phyloP scores from a whole-genome alignment of 2,113 vertebrate species.

The Fulica atra region DNA sequence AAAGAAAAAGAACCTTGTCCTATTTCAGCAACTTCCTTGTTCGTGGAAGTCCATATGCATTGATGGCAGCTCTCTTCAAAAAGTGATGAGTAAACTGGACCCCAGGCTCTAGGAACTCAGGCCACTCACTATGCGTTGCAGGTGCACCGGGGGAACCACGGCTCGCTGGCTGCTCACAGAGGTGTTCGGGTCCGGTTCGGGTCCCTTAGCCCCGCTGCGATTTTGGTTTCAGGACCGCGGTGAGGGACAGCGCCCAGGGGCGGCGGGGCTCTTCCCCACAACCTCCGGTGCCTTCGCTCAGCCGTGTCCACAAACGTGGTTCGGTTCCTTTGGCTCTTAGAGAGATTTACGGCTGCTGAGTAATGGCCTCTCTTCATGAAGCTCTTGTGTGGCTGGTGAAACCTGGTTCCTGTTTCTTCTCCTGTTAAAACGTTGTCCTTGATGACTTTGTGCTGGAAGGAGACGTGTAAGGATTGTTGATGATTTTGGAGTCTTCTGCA shows the following conservation, averaged over 20 bases:
- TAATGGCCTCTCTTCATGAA: rapidly evolving
- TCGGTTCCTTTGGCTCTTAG: rapidly evolving
- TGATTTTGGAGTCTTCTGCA: no score
- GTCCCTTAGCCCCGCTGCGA: rapidly evolving
- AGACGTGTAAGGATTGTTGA: rapidly evolving
- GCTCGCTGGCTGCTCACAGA: rapidly evolving
- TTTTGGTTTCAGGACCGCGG: constrained; percentile 28
- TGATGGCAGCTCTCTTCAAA: not conserved
- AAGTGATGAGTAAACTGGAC: rapidly evolving
- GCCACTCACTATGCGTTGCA: rapidly evolving
- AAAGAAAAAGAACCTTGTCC: rapidly evolving
- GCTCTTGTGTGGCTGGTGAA: rapidly evolving
- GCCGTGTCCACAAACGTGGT: rapidly evolving
- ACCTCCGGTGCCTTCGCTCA: rapidly evolving
- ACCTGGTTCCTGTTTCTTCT: rapidly evolving
- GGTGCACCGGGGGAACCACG: rapidly evolving
- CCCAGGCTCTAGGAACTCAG: rapidly evolving
- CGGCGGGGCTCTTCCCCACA: no score
- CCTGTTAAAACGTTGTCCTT: rapidly evolving
- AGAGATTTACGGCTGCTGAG: rapidly evolving
- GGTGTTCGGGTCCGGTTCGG: no score
- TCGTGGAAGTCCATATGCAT: not conserved
- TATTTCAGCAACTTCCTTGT: not conserved
- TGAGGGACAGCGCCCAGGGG: not conserved
- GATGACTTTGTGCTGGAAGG: rapidly evolving